A percentile compares a stretch with the other conserved stretches of the same genome.
Evolutionary conservation across 1,140 invertebrate species (phyloP).

Genomic region (Platyura marginata): DNA sequence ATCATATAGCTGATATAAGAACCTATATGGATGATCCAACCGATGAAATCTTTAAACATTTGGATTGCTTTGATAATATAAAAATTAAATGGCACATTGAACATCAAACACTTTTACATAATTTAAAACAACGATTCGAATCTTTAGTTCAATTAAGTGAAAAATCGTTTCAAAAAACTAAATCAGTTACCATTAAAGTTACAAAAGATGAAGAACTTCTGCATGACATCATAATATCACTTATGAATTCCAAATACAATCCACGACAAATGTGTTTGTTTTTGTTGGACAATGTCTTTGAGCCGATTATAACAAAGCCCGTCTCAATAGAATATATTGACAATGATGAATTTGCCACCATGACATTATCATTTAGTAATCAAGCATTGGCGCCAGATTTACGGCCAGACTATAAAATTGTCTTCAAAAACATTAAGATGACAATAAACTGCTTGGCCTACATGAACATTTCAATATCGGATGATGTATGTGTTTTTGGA

Average conservation of each 20-base stretch:
- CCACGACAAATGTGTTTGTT: slow-evolving; percentile 14
- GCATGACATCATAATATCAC: slow-evolving; percentile 16
- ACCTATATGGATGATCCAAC: slow-evolving; percentile 11
- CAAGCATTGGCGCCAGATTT: slow-evolving; percentile 8
- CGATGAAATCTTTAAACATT: slow-evolving; percentile 12
- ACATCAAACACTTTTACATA: slow-evolving; percentile 16
- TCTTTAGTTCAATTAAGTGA: slow-evolving; percentile 15
- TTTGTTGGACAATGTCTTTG: slow-evolving; percentile 17
- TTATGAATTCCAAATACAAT: slow-evolving; percentile 20
- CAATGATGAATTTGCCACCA: slow-evolving; percentile 8
- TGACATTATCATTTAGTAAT: slow-evolving; percentile 17
- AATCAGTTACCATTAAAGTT: slow-evolving; percentile 15
- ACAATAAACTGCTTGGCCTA: slow-evolving; percentile 38
- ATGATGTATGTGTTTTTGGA: slow-evolving; percentile 33
- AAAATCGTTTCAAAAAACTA: slow-evolving; percentile 17
- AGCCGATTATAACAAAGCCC: slow-evolving; percentile 15
- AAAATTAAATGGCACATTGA: slow-evolving; percentile 19
- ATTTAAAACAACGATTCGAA: slow-evolving; percentile 17
- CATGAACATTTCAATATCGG: slow-evolving; percentile 31
- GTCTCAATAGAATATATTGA: slow-evolving; percentile 15
- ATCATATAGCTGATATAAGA: slow-evolving; percentile 14
- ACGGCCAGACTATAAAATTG: slow-evolving; percentile 29
- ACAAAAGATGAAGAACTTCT: slow-evolving; percentile 15
- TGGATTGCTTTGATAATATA: slow-evolving; percentile 17
- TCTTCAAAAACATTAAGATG: slow-evolving; percentile 37